phyloP scores from a whole-genome alignment of 2,888 invertebrate genomes.

The Brachycybe producta region DNA sequence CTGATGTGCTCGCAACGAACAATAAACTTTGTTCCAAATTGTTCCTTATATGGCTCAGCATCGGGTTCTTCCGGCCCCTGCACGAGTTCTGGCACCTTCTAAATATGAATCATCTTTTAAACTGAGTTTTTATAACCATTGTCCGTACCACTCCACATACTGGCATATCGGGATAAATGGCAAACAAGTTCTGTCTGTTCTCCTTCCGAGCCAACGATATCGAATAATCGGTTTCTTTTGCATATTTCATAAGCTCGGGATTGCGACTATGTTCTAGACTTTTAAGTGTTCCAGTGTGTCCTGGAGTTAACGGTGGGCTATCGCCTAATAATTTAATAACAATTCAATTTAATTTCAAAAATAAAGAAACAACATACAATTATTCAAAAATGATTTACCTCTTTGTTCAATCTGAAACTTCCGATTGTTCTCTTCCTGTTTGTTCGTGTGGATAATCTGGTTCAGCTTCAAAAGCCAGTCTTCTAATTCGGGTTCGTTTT shows the following conservation, averaged over 20 bases:
- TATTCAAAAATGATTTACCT: slow-evolving; percentile 14
- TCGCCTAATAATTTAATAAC: slow-evolving; percentile 16
- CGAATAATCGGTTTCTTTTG: slow-evolving; percentile 76
- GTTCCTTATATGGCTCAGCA: slow-evolving; percentile 49
- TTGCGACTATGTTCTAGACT: slow-evolving; percentile 80
- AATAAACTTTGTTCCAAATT: slow-evolving; percentile 72
- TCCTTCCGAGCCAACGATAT: slow-evolving; percentile 69
- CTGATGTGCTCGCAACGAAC: slow-evolving; percentile 69
- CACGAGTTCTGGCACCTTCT: slow-evolving; percentile 12
- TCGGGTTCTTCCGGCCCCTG: slow-evolving; percentile 27
- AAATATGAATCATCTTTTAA: not conserved
- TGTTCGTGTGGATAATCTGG: slow-evolving; percentile 69
- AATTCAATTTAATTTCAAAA: slow-evolving; percentile 8
- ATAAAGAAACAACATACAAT: not conserved
- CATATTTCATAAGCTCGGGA: slow-evolving; percentile 77
- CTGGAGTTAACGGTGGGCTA: slow-evolving; percentile 22
- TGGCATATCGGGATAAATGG: slow-evolving; percentile 49
- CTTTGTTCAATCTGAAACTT: slow-evolving; percentile 12
- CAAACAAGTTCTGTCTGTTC: slow-evolving; percentile 63
- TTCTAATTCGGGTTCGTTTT: slow-evolving; percentile 63
- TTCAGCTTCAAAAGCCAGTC: slow-evolving; percentile 75
- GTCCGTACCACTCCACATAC: slow-evolving; percentile 24
- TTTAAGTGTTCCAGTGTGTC: slow-evolving; percentile 54
- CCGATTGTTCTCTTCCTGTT: slow-evolving; percentile 45
- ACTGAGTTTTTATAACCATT: not conserved